Percentiles rank a stretch among this genome's conserved stretches.
Conservation (phyloP, 53 echinoderm and acorn worm genomes). For the Holothuria scabra region DNA sequence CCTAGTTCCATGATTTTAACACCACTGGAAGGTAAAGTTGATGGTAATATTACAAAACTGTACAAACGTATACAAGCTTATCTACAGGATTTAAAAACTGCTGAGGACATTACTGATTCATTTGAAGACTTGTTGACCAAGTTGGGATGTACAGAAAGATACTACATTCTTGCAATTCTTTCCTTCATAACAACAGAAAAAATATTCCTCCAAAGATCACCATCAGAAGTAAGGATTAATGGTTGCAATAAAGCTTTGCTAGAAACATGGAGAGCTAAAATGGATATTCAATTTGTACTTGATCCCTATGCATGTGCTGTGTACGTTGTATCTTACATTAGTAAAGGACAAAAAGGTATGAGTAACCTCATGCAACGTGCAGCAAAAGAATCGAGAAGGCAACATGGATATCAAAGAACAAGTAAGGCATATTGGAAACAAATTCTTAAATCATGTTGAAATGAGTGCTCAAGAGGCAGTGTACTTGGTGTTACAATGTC, state of each 20-base stretch:
- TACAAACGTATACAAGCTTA: constrained; percentile 3
- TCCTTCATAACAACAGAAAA: constrained; percentile 19
- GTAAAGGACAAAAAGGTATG: constrained; percentile 66
- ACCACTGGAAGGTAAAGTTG: neutral
- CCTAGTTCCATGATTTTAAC: constrained; percentile 20
- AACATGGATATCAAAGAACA: constrained; percentile 26
- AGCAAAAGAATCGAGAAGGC: constrained; percentile 55
- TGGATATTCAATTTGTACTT: constrained; percentile 53
- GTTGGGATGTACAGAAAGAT: constrained; percentile 35
- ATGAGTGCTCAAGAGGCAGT: constrained; percentile 66
- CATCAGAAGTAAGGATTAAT: constrained; percentile 54
- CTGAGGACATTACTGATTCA: neutral
- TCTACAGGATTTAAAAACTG: constrained; percentile 9
- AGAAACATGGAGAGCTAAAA: constrained; percentile 64
- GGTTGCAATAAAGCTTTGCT: constrained; percentile 55
- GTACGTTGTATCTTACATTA: constrained; percentile 61
- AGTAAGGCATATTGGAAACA: constrained; percentile 54
- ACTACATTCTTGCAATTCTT: constrained; percentile 47
- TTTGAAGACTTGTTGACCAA: constrained; percentile 35
- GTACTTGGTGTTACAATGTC: constrained; percentile 50
- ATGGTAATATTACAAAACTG: neutral
- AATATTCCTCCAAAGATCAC: constrained; percentile 48
- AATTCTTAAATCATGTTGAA: constrained; percentile 60
- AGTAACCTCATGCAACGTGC: constrained; percentile 46
- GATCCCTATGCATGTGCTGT: constrained; percentile 62